phyloP scores from a whole-genome alignment of 2,797 vertebrate species.

The Cetoscarus ocellatus region DNA sequence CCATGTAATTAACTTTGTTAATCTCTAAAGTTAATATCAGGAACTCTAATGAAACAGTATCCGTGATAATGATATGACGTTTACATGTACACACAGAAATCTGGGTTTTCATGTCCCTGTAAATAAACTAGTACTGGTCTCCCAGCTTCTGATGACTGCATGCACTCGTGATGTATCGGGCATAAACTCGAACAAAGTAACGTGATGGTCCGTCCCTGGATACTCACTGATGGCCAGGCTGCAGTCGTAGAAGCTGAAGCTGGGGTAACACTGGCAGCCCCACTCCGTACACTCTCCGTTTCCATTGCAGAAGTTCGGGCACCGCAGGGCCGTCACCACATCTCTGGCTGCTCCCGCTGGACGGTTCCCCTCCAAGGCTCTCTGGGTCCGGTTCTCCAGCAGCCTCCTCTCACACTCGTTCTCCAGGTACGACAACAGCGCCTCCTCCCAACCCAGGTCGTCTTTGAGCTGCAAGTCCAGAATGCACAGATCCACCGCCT shows the following conservation, averaged over 20 bases:
- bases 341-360: conserved; percentile 14
- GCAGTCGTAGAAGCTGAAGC: conserved; percentile 85
- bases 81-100: no score
- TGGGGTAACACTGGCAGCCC: conserved; percentile 83
- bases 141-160: no score
- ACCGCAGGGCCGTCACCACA: conserved; percentile 76
- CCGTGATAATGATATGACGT: no score
- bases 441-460: conserved; percentile 80
- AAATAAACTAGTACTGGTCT: no score
- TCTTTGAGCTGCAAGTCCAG: conserved; percentile 88
- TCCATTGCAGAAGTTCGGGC: conserved; percentile 82
- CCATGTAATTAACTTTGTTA: no score
- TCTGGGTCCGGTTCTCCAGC: conserved; percentile 75
- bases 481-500: conserved; percentile 82
- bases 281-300: conserved; percentile 82
- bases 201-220: background rate
- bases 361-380: conserved; percentile 29
- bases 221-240: conserved; percentile 83
- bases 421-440: conserved; percentile 83
- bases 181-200: no score
- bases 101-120: no score
- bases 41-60: no score
- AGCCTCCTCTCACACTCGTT: conserved; percentile 88
- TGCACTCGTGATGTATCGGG: no score
- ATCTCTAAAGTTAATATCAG: no score